Percentiles rank a stretch among this genome's conserved stretches.
phyloP scores from a whole-genome alignment of 2,113 vertebrate species.

The Clinocottus analis region DNA sequence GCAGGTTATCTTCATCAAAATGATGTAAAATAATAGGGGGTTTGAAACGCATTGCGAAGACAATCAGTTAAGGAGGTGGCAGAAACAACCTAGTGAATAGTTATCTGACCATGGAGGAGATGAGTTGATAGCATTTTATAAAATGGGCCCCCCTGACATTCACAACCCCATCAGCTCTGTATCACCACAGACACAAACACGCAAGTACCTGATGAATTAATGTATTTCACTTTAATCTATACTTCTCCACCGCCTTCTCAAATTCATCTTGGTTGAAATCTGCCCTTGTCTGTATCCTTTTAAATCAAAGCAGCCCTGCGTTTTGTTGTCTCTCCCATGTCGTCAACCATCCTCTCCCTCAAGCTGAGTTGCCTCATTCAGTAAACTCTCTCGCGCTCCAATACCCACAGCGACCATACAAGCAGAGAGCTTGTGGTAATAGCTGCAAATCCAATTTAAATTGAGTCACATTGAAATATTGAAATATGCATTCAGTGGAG shows the following conservation, averaged over 20 bases:
- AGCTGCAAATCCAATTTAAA: conserved; percentile 68
- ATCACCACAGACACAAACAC: conserved; percentile 4
- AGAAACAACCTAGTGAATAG: no score
- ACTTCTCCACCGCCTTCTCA: neutral
- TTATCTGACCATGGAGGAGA: conserved; percentile 44
- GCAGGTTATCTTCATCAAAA: neutral
- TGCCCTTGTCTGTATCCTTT: neutral
- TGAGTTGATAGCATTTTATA: conserved; percentile 11
- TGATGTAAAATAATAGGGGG: neutral
- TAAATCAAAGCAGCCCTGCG: conserved; percentile 2
- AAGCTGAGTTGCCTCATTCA: conserved; percentile 26
- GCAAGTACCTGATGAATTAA: neutral
- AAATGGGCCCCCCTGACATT: conserved; percentile 13
- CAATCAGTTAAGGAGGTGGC: conserved; percentile 48
- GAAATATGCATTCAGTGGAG: conserved; percentile 54
- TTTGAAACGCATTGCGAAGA: neutral
- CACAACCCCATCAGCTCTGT: conserved; percentile 13
- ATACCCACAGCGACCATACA: conserved; percentile 19
- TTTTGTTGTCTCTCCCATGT: neutral
- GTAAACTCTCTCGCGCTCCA: conserved; percentile 9
- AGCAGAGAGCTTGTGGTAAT: conserved; percentile 27
- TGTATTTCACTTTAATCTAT: neutral
- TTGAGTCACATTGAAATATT: conserved; percentile 63
- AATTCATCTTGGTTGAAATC: conserved; percentile 7
- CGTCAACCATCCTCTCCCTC: conserved; percentile 17